Base-by-base conservation (phyloP, 2,888 invertebrate species). In the Monochamus alternatus region DNA sequence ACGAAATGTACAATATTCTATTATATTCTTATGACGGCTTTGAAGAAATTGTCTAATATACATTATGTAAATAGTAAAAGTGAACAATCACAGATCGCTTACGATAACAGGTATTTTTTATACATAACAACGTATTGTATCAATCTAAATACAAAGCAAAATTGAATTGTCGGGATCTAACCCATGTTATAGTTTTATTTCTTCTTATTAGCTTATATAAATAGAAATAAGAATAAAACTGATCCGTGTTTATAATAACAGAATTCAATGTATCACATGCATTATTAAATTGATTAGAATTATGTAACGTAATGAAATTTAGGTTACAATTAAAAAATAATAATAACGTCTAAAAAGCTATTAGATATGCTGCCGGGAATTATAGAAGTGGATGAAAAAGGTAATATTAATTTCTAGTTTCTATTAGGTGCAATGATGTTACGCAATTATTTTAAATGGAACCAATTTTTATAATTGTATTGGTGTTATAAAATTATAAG, bases 11-110 rank as follows among this genome's bases (percentile, higher is more conserved):
- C 38, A 38, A 38, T 38, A 38, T 38, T 38, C 38, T 55, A 22
- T 62, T 71, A 52, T 63, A 52, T 43, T 12, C 3, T 44, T 71
- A 62, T 44, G 47, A 31, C 38, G 47, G n/a, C 8, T 55, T 67
- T 38, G n/a, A 38, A 71, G 51, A 71, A 63, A 7, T 10, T 71
- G 51, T 51, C 62, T 63, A 71, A 71, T 51, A 38, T 47, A 59
- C 31, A 69, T 71, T 71, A 71, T 71, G 71, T 63, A 71, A 71
- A 71, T 52, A 47, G 71, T 71, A 71, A 71, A 71, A 71, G 71
- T 63, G 63, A 62, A 7, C 2, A 38, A 71, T 71, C 62, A 63
- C 63, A 69, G 59, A 60, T 69, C 51, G 62, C 51, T 71, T 63
- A 51, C 51, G 32, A 8, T 62, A 62, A 38, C 44, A 52, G 62